Evolutionary conservation across 2,797 vertebrate species (phyloP), one percentile per base, ranked within the genome.

Genomic region (Falco rusticolus): DNA sequence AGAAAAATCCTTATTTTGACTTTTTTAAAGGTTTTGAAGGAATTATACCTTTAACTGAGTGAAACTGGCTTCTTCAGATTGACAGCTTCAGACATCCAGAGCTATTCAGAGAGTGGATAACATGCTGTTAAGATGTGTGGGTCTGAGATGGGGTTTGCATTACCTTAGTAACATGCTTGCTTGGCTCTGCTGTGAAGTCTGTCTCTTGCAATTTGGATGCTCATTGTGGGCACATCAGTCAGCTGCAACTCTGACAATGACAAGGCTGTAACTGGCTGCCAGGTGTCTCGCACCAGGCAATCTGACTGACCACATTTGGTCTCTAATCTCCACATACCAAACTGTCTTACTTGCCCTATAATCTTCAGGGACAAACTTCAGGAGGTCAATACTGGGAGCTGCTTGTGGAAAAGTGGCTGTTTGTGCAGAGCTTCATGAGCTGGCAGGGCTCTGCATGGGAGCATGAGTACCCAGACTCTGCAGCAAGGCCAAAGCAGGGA

Each of bases 291-390:
- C 91, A 61, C 88, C 91, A 75, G 76, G 83, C 94, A 28, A 11
- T 76, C 77, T 7, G 3, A 31, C 83, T 86, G 88, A 81, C 95
- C 90, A 65, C 28, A 0, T 50, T 78, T 3, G 1, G 80, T 43
- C 94, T 69, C 59, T 94, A 76, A 94, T 95, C 80, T 93, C 65
- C 13, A 2, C 93, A 65, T 90, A 84, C 92, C 93, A 96, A 82
- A 82, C 69, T 59, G 25, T 48, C 54, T 72, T 14, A 3, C 43
- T 75, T 33, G 50, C 90, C 57, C 80, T 95, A 0, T 94, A 64
- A 93, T 95, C 85, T 82, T 64, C 85, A 63, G 89, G 39, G 78
- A 48, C 57, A 39, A 57, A 37, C 72, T 65, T 69, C 20, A 53
- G 37, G 84, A 74, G 81, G 59, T 69, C 78, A 33, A 1, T 4